Evolutionary conservation across 53 echinoderm and acorn worm species (phyloP), one percentile per base, ranked within the genome.

Genomic region (Temnopleurus reevesii): DNA sequence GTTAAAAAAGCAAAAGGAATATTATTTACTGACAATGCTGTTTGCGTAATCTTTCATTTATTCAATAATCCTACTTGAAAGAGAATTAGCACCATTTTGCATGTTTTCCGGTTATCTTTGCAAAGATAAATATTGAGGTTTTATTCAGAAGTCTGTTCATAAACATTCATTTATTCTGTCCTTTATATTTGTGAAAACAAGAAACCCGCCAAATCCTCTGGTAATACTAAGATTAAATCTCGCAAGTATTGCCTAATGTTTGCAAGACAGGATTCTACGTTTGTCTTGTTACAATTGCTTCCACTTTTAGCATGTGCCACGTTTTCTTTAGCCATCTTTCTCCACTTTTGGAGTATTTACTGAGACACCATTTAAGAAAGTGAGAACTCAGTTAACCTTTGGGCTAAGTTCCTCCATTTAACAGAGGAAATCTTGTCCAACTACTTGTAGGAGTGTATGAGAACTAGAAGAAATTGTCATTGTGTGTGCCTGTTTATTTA

Each of bases 321-420:
- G 41, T 36, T 71, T 71, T 71, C 71, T 71, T 71, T 71, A 71
- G 43, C 71, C 41, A 71, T 38, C 71, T 38, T 71, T 41, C 71
- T 71, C 41, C 71, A 71, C 36, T 71, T 41, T 38, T 7, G 71
- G 38, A 43, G n/a, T 71, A 41, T 41, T 71, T 71, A 38, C 71
- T 5, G 21, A 71, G 71, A 71, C n/a, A 71, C 71, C 41, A 71
- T 23, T 41, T 41, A 7, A 66, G 19, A 66, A 19, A 66, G 41
- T 36, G 19, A 38, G 41, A 66, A 66, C 36, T 36, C 66, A 33
- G 35, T 38, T 21, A 36, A 8, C 71, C 41, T 17, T n/a, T 8
- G 71, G 23, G 71, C 38, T 8, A 71, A 71, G 23, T 36, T 41
- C 41, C 10, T 71, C 21, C 71, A 38, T 5, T 8, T 12, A n/a